These are phyloP conservation scores for Perca fluviatilis DNA, from an alignment of 2,113 vertebrate species.

Conservation along the genomic window DNA sequence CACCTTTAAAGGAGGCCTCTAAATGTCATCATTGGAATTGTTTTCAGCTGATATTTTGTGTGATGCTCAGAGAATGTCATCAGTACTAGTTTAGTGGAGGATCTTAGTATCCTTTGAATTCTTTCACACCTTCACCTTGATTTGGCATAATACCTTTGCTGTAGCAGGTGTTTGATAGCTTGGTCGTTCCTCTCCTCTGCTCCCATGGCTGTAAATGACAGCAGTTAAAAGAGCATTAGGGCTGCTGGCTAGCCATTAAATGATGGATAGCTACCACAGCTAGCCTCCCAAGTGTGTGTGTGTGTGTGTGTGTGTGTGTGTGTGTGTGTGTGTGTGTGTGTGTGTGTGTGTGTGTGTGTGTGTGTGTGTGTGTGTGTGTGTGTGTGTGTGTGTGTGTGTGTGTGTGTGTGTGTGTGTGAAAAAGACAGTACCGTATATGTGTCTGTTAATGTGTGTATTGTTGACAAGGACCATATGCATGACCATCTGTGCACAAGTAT, in stretches of 20 bases:
- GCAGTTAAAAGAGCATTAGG: slow-evolving; percentile 77
- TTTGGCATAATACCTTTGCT: slow-evolving; percentile 46
- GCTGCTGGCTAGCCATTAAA: slow-evolving; percentile 51
- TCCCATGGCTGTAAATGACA: slow-evolving; percentile 71
- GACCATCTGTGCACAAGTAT: slow-evolving; percentile 63
- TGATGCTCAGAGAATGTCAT: background rate
- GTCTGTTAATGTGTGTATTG: slow-evolving; percentile 38
- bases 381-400: slow-evolving; percentile 3
- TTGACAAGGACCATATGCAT: slow-evolving; percentile 60
- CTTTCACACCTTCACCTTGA: slow-evolving; percentile 37
- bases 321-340: slow-evolving; percentile 14
- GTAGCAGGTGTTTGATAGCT: slow-evolving; percentile 57
- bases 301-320: slow-evolving; percentile 5
- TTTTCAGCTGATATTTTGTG: background rate
- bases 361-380: slow-evolving; percentile 38
- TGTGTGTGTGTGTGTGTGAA: slow-evolving; percentile 39
- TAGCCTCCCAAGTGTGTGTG: slow-evolving; percentile 30
- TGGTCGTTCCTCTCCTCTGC: slow-evolving; percentile 32
- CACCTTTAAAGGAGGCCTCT: slow-evolving; percentile 16
- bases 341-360: slow-evolving; percentile 1
- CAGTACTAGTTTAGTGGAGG: background rate
- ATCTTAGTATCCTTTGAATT: background rate
- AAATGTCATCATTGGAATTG: slow-evolving; percentile 23
- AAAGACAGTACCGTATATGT: slow-evolving; percentile 12
- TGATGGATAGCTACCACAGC: slow-evolving; percentile 66